Evolutionary conservation across 2,888 invertebrate species (phyloP).

Genomic region (Tenthredo distinguenda): DNA sequence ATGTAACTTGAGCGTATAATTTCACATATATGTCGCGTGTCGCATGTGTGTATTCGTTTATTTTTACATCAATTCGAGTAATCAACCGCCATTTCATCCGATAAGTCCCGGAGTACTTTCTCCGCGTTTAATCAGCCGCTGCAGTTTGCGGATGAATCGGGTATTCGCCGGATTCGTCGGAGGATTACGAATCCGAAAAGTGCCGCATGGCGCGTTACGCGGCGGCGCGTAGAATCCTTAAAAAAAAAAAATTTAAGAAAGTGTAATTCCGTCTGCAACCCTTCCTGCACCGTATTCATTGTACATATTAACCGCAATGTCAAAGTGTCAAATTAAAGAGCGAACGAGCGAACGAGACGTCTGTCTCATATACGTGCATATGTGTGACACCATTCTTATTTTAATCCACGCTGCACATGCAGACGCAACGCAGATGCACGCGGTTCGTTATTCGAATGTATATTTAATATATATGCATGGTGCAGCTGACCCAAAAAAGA

Average conservation of each 20-base stretch:
- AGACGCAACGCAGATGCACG: not conserved
- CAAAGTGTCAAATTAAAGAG: constrained; percentile 32
- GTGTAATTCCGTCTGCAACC: not conserved
- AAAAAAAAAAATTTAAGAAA: too few relatives aligned
- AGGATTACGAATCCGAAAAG: not conserved
- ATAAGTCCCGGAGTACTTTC: not conserved
- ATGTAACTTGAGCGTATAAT: not conserved
- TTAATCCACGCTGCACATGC: constrained; percentile 7
- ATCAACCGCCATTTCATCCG: not conserved
- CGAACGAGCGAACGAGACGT: not conserved
- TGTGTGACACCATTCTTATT: constrained; percentile 9
- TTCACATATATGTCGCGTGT: not conserved
- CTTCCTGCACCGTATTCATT: not conserved
- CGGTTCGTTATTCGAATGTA: not conserved
- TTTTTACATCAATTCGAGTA: too few relatives aligned
- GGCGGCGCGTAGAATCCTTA: not conserved
- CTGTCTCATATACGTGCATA: not conserved
- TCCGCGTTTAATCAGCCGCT: not conserved
- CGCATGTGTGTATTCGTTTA: too few relatives aligned
- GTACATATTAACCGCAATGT: constrained; percentile 20
- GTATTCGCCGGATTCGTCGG: too few relatives aligned
- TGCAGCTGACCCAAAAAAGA: constrained; percentile 21
- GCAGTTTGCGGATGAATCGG: too few relatives aligned
- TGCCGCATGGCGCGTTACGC: not conserved
- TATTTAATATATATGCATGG: not conserved